Percentiles rank a stretch among this genome's conserved stretches.
Evolutionary conservation across 2,888 invertebrate genomes (phyloP).

Genomic region (Lasius platythorax): DNA sequence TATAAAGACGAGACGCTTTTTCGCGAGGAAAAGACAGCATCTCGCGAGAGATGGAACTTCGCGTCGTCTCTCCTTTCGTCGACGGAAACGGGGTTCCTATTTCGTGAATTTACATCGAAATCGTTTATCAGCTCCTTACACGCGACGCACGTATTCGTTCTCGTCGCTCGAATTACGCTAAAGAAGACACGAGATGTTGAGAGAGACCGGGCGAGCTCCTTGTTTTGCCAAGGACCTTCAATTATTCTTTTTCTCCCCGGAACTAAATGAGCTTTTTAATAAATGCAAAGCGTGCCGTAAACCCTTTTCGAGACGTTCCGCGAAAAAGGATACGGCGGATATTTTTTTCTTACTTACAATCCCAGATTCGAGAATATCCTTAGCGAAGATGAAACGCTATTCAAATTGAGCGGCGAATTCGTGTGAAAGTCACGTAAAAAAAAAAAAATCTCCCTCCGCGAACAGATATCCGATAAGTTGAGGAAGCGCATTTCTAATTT

Average conservation of each 20-base stretch:
- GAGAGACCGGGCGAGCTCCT: neutral
- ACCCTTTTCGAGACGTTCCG: neutral
- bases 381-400: neutral
- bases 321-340: neutral
- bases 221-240: conserved; percentile 20
- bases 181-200: neutral
- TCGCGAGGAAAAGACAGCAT: neutral
- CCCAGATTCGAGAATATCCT: conserved; percentile 8
- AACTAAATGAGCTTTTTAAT: conserved; percentile 41
- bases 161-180: neutral
- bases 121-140: neutral
- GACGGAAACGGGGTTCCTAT: neutral
- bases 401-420: neutral
- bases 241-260: conserved; percentile 10
- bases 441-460: neutral
- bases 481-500: neutral
- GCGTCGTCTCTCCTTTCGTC: neutral
- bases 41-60: neutral
- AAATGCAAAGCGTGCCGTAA: conserved; percentile 11
- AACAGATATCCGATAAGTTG: neutral
- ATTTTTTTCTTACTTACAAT: conserved; percentile 3
- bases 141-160: neutral
- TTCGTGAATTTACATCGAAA: conserved; percentile 23
- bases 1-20: neutral
- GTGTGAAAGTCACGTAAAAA: neutral